phyloP scores from a whole-genome alignment of 2,888 invertebrate genomes.

The Cerastoderma edule region DNA sequence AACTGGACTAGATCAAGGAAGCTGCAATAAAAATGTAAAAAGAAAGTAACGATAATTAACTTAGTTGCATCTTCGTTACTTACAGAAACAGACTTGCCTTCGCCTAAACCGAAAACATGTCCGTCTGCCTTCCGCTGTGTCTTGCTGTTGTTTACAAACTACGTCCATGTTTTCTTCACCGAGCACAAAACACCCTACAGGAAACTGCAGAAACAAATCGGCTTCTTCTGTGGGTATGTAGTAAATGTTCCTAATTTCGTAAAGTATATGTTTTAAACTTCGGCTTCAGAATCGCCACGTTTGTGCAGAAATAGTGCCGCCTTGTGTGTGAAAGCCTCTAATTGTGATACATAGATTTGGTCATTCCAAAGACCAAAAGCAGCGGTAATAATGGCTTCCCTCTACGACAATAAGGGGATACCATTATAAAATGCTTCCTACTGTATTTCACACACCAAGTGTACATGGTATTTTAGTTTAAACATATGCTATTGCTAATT shows the following conservation, averaged over 20 bases:
- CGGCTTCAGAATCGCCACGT: neutral
- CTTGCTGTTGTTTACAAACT: conserved; percentile 7
- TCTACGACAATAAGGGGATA: neutral
- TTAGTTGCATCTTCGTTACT: too few relatives aligned
- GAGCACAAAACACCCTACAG: conserved; percentile 2
- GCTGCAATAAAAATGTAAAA: too few relatives aligned
- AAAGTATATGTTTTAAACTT: neutral
- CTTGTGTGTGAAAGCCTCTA: neutral
- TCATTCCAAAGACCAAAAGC: neutral
- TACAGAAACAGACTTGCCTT: conserved; percentile 17
- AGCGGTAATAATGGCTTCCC: neutral
- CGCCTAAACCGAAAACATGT: conserved; percentile 7
- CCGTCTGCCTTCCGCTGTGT: conserved; percentile 13
- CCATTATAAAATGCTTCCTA: too few relatives aligned
- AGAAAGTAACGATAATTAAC: too few relatives aligned
- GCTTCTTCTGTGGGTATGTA: conserved; percentile 17
- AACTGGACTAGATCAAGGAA: too few relatives aligned
- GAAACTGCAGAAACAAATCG: conserved; percentile 15
- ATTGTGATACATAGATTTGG: neutral
- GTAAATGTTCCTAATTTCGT: neutral
- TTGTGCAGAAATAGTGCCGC: neutral
- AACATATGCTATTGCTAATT: too few relatives aligned
- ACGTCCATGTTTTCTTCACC: conserved; percentile 13
- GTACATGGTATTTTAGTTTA: too few relatives aligned
- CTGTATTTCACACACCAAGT: too few relatives aligned